A percentile compares a stretch with the other conserved stretches of the same genome.
Conservation (phyloP, 2,113 vertebrate genomes). For the Microtus pennsylvanicus region DNA sequence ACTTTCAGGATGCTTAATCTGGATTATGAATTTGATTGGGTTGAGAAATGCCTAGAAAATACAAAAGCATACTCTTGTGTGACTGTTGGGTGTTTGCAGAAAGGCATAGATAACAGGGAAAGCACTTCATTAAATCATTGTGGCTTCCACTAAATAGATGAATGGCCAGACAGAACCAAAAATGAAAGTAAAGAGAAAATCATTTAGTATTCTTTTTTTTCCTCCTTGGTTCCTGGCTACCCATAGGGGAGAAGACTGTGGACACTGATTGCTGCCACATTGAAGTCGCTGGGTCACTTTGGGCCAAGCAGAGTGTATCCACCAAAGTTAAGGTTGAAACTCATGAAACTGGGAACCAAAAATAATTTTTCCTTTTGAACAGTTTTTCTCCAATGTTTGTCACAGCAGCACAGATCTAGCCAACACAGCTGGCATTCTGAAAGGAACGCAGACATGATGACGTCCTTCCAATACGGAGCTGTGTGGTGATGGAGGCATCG, state of each 20-base stretch:
- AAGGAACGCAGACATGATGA: background rate
- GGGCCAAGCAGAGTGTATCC: too few species aligned
- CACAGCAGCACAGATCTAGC: background rate
- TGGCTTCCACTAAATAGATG: background rate
- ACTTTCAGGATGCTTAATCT: too few species aligned
- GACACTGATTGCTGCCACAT: background rate
- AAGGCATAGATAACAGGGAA: background rate
- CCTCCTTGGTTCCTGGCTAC: background rate
- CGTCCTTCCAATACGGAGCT: accelerated
- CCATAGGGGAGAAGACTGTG: too few species aligned
- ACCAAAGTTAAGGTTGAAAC: background rate
- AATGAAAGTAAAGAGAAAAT: background rate
- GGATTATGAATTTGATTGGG: background rate
- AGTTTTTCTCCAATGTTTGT: background rate
- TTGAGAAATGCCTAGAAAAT: background rate
- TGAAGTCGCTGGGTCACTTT: background rate
- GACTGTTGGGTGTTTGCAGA: background rate
- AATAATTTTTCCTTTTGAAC: background rate
- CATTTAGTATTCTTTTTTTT: background rate
- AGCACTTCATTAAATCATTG: background rate
- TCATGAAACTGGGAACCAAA: background rate
- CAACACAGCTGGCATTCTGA: background rate
- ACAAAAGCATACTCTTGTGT: background rate
- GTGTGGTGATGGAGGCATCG: accelerated
- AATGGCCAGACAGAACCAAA: background rate